Conservation (phyloP, 2,797 vertebrate species). For the Rhinoraja longicauda region DNA sequence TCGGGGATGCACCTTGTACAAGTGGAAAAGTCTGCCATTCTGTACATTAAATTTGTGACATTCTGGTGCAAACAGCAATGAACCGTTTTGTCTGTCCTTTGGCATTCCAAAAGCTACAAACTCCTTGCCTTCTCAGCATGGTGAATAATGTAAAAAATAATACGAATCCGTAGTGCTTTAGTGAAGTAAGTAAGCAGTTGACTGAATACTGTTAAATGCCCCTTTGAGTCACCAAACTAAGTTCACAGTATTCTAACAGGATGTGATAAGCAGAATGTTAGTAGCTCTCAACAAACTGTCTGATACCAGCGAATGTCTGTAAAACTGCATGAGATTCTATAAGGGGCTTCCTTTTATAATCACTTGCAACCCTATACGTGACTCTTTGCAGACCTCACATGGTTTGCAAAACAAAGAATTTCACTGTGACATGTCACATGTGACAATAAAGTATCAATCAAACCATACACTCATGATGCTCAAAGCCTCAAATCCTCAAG, state of each 20-base stretch:
- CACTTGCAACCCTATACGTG: not conserved
- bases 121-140: not conserved
- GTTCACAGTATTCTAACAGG: not conserved
- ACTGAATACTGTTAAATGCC: not conserved
- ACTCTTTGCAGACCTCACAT: too few relatives aligned
- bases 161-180: not conserved
- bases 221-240: not conserved
- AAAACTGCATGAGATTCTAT: not conserved
- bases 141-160: not conserved
- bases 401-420: too few relatives aligned
- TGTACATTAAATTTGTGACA: not conserved
- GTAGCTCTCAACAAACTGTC: not conserved
- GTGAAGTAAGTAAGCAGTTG: not conserved
- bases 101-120: not conserved
- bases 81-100: not conserved
- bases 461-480: not conserved
- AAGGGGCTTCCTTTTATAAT: not conserved
- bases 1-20: not conserved
- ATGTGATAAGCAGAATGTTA: not conserved
- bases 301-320: not conserved
- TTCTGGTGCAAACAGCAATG: not conserved
- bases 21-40: not conserved
- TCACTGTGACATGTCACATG: too few relatives aligned
- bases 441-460: too few relatives aligned
- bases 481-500: not conserved